Evolutionary conservation across 2,888 invertebrate species (phyloP), one percentile per base, ranked within the genome.

Genomic region (Agrotis ipsilon): DNA sequence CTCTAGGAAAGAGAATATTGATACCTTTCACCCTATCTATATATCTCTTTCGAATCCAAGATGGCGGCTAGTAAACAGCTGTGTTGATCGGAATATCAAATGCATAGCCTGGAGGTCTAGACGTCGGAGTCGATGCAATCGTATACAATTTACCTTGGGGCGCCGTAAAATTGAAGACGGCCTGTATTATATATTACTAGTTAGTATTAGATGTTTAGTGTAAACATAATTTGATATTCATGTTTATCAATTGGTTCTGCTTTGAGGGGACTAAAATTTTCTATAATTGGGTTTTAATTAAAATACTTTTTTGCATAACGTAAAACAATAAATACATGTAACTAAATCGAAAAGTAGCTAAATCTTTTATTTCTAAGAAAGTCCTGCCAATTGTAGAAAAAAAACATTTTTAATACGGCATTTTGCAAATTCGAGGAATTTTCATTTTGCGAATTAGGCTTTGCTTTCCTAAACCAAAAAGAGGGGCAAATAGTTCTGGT

Each of bases 61-160:
- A 49, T 51, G 60, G 73, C 55, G 18, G 14, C 4, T n/a, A 55
- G n/a, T 57, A 68, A 74, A 74, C 62, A 69, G 59, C 67, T 82
- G 65, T 72, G 51, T 59, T 57, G 75, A 67, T 61, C 39, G 39
- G 48, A 65, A 70, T 81, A 70, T 72, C 71, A 48, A 65, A 66
- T 62, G 21, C 63, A 58, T 76, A 32, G 82, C 76, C 78, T 16
- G 16, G 7, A 46, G 64, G 59, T 73, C 71, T 67, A 85, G 71
- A 80, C 71, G 48, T 21, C 5, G 66, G 45, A 6, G 48, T 71
- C 63, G 55, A 72, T 71, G 24, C 74, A 48, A 32, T 64, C 66
- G 57, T 21, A 70, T 61, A 57, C 46, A 68, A 75, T 75, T 49
- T 51, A 49, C 67, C 85, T 52, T 16, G 58, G 0, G 61, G 70